These are phyloP conservation scores for Eremobia ochroleuca DNA, from an alignment of 2,888 invertebrate species.

Conservation along the genomic window DNA sequence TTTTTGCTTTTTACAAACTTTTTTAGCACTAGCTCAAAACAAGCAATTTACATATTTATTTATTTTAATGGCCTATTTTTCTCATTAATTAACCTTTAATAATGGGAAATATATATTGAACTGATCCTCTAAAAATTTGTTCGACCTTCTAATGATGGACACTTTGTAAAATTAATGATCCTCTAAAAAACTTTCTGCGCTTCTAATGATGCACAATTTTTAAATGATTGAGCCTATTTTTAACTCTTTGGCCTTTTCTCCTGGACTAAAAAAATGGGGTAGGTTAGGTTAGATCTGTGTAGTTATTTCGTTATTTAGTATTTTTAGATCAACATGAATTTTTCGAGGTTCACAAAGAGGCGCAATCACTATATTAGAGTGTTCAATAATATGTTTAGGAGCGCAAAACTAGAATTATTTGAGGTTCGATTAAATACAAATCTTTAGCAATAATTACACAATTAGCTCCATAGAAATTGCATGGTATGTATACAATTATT, in stretches of 20 bases:
- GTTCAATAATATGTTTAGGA: neutral
- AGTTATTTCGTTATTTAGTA: neutral
- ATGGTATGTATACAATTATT: neutral
- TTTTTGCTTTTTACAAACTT: slow-evolving; percentile 69
- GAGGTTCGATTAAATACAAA: neutral
- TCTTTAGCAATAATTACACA: neutral
- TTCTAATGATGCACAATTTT: neutral
- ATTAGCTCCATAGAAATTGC: neutral
- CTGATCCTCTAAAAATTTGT: neutral
- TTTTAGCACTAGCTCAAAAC: neutral
- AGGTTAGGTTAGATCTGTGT: neutral
- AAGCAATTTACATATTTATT: no score
- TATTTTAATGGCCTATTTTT: no score
- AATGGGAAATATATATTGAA: no score
- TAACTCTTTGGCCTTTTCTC: neutral
- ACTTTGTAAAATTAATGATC: neutral
- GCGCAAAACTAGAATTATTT: neutral
- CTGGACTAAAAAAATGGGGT: neutral
- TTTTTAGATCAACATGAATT: neutral
- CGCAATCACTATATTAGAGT: neutral
- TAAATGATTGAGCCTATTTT: neutral
- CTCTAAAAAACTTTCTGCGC: neutral
- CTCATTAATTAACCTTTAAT: no score
- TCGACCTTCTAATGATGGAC: neutral
- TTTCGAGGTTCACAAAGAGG: neutral